Conservation (phyloP, 2,797 vertebrate species). For the Myotis myotis region DNA sequence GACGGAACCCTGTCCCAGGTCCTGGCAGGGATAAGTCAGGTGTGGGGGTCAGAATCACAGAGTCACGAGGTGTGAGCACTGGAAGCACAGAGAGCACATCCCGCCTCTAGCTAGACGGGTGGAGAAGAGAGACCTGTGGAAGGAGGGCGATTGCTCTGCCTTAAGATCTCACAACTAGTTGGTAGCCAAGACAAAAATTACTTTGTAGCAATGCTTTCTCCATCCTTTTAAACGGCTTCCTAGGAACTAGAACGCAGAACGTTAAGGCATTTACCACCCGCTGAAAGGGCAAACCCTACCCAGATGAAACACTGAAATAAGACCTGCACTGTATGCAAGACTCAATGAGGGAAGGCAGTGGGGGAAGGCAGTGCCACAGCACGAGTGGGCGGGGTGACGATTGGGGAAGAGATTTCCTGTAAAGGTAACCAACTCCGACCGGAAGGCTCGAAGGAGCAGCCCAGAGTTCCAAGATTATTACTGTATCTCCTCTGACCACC, state of each 20-base stretch:
- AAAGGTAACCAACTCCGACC: background rate
- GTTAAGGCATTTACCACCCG: background rate
- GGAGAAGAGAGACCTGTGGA: background rate
- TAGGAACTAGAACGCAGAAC: background rate
- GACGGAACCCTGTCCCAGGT: background rate
- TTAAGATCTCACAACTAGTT: background rate
- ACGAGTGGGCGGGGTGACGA: background rate
- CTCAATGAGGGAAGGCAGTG: background rate
- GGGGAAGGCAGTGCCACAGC: background rate
- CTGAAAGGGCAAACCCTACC: background rate
- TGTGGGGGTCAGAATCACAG: background rate
- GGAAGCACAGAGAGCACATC: rapidly evolving
- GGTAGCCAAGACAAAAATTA: background rate
- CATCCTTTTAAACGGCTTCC: background rate
- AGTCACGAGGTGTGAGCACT: background rate
- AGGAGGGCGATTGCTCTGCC: background rate
- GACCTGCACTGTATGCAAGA: background rate
- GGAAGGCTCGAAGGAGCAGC: background rate
- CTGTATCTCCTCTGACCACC: constrained; percentile 2
- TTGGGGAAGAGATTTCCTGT: background rate
- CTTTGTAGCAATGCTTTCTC: background rate
- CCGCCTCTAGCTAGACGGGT: background rate
- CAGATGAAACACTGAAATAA: background rate
- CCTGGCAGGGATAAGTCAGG: background rate
- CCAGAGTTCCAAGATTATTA: background rate